These are phyloP conservation scores for Leptinotarsa rubiginosa DNA, from an alignment of 2,888 invertebrate species.

Conservation along the genomic window DNA sequence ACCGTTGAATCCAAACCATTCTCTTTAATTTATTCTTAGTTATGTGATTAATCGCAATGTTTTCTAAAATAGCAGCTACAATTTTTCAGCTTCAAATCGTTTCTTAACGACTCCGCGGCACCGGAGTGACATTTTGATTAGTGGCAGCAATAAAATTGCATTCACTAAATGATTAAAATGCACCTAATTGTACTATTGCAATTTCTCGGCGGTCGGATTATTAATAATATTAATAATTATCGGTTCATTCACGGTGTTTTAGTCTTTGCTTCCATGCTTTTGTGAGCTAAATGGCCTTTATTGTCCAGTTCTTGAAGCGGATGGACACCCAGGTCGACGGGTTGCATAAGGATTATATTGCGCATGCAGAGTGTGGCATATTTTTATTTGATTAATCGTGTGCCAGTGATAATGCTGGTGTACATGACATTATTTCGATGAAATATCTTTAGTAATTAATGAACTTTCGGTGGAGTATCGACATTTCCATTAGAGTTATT, in stretches of 20 bases:
- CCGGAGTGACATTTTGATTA: constrained; percentile 26
- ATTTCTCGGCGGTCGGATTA: constrained; percentile 11
- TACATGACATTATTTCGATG: constrained; percentile 28
- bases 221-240: constrained; percentile 18
- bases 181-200: constrained; percentile 15
- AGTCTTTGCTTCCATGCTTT: constrained; percentile 18
- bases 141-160: constrained; percentile 21
- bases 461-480: constrained; percentile 10
- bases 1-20: no score
- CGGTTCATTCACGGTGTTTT: constrained; percentile 15
- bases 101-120: constrained; percentile 18
- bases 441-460: constrained; percentile 23
- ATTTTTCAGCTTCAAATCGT: constrained; percentile 27
- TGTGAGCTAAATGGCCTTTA: constrained; percentile 12
- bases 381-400: constrained; percentile 30
- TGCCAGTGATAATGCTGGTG: constrained; percentile 22
- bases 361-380: constrained; percentile 24
- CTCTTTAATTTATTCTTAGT: background rate
- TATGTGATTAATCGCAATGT: constrained; percentile 15
- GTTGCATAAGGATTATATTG: constrained; percentile 21
- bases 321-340: constrained; percentile 29
- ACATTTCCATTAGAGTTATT: constrained; percentile 9
- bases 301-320: constrained; percentile 14
- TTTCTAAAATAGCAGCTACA: constrained; percentile 10
- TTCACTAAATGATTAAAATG: constrained; percentile 26